These are phyloP conservation scores for Cryptophagus acutangulus DNA, from an alignment of 2,888 invertebrate genomes.

Conservation along the genomic window DNA sequence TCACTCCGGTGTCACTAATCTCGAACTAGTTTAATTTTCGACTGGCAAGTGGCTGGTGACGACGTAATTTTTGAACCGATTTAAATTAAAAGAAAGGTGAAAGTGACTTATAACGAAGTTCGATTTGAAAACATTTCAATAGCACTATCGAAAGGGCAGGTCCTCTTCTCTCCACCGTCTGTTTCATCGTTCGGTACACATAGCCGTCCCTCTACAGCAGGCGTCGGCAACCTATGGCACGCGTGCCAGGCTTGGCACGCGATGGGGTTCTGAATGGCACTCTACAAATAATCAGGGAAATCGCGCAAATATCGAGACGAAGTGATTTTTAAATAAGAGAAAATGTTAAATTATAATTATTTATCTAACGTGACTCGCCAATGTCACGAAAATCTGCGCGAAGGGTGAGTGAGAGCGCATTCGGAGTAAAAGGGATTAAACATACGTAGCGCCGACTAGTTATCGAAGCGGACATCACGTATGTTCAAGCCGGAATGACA, in stretches of 20 bases:
- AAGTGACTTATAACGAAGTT: too few relatives aligned
- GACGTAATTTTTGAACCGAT: conserved; percentile 4
- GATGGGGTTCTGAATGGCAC: conserved; percentile 7
- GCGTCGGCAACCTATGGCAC: conserved; percentile 7
- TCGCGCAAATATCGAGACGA: conserved; percentile 6
- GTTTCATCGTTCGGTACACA: too few relatives aligned
- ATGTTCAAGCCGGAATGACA: conserved; percentile 7
- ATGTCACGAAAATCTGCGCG: too few relatives aligned
- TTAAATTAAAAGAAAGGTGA: too few relatives aligned
- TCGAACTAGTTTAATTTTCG: conserved; percentile 11
- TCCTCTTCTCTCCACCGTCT: conserved; percentile 5
- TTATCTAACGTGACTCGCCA: too few relatives aligned
- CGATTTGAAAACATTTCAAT: too few relatives aligned
- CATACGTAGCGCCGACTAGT: conserved; percentile 6
- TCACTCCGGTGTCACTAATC: too few relatives aligned
- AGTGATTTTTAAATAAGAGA: conserved; percentile 7
- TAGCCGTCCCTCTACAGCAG: too few relatives aligned
- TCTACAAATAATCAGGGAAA: conserved; percentile 7
- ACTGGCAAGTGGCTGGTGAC: conserved; percentile 9
- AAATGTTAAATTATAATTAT: too few relatives aligned
- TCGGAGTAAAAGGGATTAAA: conserved; percentile 7
- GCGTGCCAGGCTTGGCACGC: conserved; percentile 7
- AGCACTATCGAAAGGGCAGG: too few relatives aligned
- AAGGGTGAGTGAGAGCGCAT: too few relatives aligned
- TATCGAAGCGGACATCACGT: conserved; percentile 6